Conservation (phyloP, 2,888 invertebrate genomes). For the Spodoptera picta region DNA sequence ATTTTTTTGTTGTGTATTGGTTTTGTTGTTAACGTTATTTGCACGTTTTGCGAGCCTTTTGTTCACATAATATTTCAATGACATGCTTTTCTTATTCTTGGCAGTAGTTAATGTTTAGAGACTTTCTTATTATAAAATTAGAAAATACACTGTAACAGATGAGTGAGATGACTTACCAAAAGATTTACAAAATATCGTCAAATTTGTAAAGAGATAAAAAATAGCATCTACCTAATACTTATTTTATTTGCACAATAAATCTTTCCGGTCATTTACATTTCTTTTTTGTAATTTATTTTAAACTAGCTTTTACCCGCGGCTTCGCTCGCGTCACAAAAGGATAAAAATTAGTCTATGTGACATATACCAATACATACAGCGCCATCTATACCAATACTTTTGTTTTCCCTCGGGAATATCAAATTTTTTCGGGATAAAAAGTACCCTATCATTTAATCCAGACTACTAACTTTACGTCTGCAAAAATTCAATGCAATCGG, state of each 20-base stretch:
- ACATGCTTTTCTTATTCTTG: constrained; percentile 13
- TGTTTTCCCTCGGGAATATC: too few species aligned
- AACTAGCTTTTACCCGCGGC: too few species aligned
- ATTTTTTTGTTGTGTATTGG: background rate
- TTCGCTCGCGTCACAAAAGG: too few species aligned
- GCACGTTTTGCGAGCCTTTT: background rate
- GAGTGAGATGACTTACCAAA: constrained; percentile 6
- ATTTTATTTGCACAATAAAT: constrained; percentile 3
- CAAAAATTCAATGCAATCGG: too few species aligned
- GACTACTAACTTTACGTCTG: too few species aligned
- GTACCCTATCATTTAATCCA: too few species aligned
- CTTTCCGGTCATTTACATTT: background rate
- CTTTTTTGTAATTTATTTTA: constrained; percentile 9
- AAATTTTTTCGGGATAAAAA: too few species aligned
- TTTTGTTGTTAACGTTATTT: background rate
- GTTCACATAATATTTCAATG: constrained; percentile 9
- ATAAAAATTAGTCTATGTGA: too few species aligned
- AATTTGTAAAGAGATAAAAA: too few species aligned
- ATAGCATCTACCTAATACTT: constrained; percentile 11
- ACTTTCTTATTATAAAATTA: constrained; percentile 31
- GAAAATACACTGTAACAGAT: constrained; percentile 8
- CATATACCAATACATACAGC: too few species aligned
- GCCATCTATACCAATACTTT: too few species aligned
- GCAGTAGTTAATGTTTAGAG: constrained; percentile 2
- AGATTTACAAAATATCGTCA: background rate